These are phyloP conservation scores for Drosophila neonasuta DNA, from an alignment of 2,888 invertebrate genomes.

Conservation along the genomic window DNA sequence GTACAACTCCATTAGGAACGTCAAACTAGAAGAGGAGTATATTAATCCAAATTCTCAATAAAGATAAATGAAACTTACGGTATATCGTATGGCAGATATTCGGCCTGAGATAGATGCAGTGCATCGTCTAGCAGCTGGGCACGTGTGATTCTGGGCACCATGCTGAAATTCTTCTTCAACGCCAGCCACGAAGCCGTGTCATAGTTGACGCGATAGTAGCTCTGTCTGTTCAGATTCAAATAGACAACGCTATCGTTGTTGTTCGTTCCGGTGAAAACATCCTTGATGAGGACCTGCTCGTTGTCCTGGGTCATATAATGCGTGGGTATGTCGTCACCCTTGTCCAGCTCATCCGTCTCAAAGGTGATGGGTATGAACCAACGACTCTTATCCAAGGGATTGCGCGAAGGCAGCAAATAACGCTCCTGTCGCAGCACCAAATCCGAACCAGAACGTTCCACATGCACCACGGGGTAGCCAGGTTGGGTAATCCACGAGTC, in stretches of 20 bases:
- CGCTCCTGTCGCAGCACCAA: slow-evolving; percentile 79
- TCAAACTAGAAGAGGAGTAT: slow-evolving; percentile 75
- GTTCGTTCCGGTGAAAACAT: slow-evolving; percentile 74
- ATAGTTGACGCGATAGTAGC: slow-evolving; percentile 87
- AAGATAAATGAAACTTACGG: slow-evolving; percentile 73
- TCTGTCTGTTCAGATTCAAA: slow-evolving; percentile 83
- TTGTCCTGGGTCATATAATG: slow-evolving; percentile 80
- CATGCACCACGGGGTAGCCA: slow-evolving; percentile 87
- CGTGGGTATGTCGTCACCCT: slow-evolving; percentile 77
- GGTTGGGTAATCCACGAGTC: slow-evolving; percentile 87
- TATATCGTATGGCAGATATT: slow-evolving; percentile 84
- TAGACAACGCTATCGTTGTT: slow-evolving; percentile 80
- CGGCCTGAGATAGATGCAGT: slow-evolving; percentile 84
- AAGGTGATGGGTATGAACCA: slow-evolving; percentile 82
- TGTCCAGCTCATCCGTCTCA: slow-evolving; percentile 77
- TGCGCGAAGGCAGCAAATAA: slow-evolving; percentile 78
- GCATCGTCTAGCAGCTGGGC: slow-evolving; percentile 89
- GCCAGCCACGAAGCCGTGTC: slow-evolving; percentile 85
- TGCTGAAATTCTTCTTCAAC: slow-evolving; percentile 83
- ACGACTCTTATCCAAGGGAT: slow-evolving; percentile 74
- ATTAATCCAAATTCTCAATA: background rate
- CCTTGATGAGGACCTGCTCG: slow-evolving; percentile 72
- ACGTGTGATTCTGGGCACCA: slow-evolving; percentile 85
- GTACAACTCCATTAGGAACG: slow-evolving; percentile 83
- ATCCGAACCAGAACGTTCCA: slow-evolving; percentile 81